These are phyloP conservation scores for Sinotaia quadrata DNA, from an alignment of 2,888 invertebrate genomes.

Conservation along the genomic window DNA sequence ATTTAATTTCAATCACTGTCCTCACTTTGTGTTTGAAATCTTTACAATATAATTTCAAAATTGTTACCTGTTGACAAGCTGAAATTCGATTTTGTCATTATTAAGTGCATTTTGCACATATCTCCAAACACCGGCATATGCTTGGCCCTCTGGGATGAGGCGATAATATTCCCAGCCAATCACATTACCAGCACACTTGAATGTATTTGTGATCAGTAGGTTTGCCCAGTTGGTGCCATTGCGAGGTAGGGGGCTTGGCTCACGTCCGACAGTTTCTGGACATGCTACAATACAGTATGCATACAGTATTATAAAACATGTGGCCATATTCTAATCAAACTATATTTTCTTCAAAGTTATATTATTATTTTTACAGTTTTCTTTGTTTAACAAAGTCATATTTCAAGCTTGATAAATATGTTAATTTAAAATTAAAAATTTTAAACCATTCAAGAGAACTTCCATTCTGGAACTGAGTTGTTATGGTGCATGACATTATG, in stretches of 20 bases:
- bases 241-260: slow-evolving; percentile 51
- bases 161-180: slow-evolving; percentile 63
- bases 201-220: slow-evolving; percentile 66
- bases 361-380: neutral
- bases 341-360: neutral
- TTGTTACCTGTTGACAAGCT: slow-evolving; percentile 40
- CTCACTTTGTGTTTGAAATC: no score
- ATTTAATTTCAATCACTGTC: no score
- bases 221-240: slow-evolving; percentile 60
- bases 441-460: no score
- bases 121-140: slow-evolving; percentile 64
- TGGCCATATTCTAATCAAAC: neutral
- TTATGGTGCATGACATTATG: no score
- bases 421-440: no score
- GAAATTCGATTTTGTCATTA: slow-evolving; percentile 53
- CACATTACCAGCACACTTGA: slow-evolving; percentile 64
- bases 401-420: no score
- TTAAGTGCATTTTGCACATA: no score
- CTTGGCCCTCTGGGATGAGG: slow-evolving; percentile 49
- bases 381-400: no score
- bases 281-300: slow-evolving; percentile 49
- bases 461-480: no score
- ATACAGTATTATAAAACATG: neutral
- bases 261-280: slow-evolving; percentile 58
- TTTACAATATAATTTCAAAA: no score